Evolutionary conservation across 2,797 vertebrate species (phyloP), one percentile per base, ranked within the genome.

Genomic region (Pitangus sulphuratus): DNA sequence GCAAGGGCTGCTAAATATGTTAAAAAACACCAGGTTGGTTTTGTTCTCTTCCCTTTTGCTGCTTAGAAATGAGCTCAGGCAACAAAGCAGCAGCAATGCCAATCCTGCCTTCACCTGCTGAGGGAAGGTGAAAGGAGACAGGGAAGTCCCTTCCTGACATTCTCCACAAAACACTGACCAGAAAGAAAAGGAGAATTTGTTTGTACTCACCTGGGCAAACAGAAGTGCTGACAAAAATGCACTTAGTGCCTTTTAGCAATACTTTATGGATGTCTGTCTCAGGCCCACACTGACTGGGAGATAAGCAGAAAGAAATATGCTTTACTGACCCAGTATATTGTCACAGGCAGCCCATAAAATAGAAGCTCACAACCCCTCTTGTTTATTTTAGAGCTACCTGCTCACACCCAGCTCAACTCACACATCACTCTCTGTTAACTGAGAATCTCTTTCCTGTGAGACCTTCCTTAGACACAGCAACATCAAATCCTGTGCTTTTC

Each of bases 11-110:
- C 84, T 86, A 87, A 79, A 84, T 44, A 8, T 30, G 61, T 78
- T 89, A 31, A n/a, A 82, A 88, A 95, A 61, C 80, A 84, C n/a
- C 61, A 42, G 37, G 35, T 37, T 90, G 85, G 25, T 50, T 82
- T 78, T 53, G 20, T 53, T 65, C 81, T 37, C 77, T 70, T 88
- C 51, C 48, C 42, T 90, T 87, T 80, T 11, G 2, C 65, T 68
- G 6, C 45, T 40, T 7, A 1, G 19, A 76, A 87, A 89, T 58
- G 62, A 89, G 60, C 35, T 64, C 64, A 61, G 84, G 88, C 78
- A 90, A 14, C 50, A 48, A 48, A 90, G 20, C 40, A 20, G 8
- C 33, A 84, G 69, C 42, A 50, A 14, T 31, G 42, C 13, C 62
- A 6, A 44, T 66, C 50, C 80, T 37, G 47, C 65, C 57, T 30